Percentiles rank a stretch among this genome's conserved stretches.
Evolutionary conservation across 2,797 vertebrate genomes (phyloP).

Genomic region (Smutsia gigantea): DNA sequence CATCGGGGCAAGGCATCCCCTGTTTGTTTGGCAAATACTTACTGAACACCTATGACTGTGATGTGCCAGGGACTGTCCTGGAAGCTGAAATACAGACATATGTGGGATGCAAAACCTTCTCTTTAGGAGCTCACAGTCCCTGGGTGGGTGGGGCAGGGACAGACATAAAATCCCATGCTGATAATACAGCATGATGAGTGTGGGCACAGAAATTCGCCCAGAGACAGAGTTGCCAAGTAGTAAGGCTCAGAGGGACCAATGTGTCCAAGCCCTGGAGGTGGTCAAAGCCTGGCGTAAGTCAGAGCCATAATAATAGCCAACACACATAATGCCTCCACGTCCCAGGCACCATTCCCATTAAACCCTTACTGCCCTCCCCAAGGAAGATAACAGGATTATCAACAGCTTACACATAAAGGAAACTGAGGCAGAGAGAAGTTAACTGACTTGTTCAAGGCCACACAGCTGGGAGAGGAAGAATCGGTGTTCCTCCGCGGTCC

Average conservation of each 20-base stretch:
- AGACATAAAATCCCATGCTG: background rate
- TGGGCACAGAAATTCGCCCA: background rate
- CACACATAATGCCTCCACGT: accelerated
- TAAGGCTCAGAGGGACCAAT: accelerated
- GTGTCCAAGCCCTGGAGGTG: background rate
- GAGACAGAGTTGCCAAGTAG: background rate
- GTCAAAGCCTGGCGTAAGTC: background rate
- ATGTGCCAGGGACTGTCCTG: background rate
- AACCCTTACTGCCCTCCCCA: too few species aligned
- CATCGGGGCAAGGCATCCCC: accelerated
- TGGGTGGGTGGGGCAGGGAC: background rate
- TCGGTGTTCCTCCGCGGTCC: too few species aligned
- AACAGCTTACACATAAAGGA: background rate
- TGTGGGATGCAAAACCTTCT: background rate
- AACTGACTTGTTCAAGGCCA: background rate
- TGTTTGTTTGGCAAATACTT: background rate
- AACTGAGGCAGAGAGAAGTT: background rate
- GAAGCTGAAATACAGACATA: background rate
- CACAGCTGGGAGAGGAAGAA: background rate
- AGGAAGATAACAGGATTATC: background rate
- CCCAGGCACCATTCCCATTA: accelerated
- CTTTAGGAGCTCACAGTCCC: background rate
- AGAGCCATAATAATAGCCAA: background rate
- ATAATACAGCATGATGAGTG: accelerated
- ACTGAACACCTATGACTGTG: accelerated